phyloP scores from a whole-genome alignment of 1,140 invertebrate genomes.

The Argopecten irradians region DNA sequence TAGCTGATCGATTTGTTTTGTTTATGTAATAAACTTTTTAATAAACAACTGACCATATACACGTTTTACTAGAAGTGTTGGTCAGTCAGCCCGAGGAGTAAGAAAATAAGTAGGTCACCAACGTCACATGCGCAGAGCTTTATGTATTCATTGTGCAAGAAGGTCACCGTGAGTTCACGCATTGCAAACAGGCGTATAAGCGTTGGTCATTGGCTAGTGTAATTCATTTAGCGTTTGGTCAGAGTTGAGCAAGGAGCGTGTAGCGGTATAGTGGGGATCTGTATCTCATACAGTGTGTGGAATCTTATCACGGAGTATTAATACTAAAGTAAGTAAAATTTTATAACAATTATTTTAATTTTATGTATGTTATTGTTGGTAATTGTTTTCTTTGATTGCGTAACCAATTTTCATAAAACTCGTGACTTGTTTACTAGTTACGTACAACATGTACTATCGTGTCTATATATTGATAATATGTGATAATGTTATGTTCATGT shows the following conservation, averaged over 20 bases:
- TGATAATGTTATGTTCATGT: too few species aligned
- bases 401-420: background rate
- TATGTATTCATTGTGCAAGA: constrained; percentile 59
- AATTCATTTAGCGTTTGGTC: constrained; percentile 46
- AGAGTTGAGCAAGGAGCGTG: constrained; percentile 30
- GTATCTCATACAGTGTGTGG: background rate
- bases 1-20: background rate
- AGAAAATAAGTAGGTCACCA: constrained; percentile 46
- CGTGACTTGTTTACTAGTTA: too few species aligned
- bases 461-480: too few species aligned
- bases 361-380: background rate
- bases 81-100: constrained; percentile 11
- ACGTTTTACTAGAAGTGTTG: background rate
- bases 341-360: background rate
- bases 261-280: constrained; percentile 3
- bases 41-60: constrained; percentile 5
- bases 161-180: constrained; percentile 54
- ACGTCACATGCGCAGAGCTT: constrained; percentile 57
- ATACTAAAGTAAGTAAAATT: background rate
- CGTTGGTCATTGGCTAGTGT: constrained; percentile 53
- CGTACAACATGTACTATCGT: too few species aligned
- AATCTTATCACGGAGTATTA: background rate
- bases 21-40: constrained; percentile 13
- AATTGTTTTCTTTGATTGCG: background rate
- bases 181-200: constrained; percentile 57